A percentile compares a stretch with the other conserved stretches of the same genome.
phyloP scores from a whole-genome alignment of 2,888 invertebrate genomes.

The Boloria euphrosyne region DNA sequence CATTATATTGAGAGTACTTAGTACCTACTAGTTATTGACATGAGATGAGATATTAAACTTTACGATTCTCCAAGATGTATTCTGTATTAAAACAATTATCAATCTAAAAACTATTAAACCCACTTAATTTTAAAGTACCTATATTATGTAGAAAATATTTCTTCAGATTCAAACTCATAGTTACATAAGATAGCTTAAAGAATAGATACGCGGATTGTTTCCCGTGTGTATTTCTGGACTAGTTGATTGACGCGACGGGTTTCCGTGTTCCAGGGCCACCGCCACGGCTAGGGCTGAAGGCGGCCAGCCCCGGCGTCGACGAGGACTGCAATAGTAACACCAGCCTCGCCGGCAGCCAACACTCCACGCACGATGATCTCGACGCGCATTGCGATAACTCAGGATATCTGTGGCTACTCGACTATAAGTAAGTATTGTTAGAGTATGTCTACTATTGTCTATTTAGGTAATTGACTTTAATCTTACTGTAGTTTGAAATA shows the following conservation, averaged over 20 bases:
- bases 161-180: neutral
- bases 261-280: conserved; percentile 74
- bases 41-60: no score
- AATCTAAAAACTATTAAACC: no score
- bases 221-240: conserved; percentile 3
- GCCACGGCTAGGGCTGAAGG: conserved; percentile 80
- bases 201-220: neutral
- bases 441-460: neutral
- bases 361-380: conserved; percentile 74
- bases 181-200: neutral
- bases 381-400: conserved; percentile 88
- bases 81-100: no score
- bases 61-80: no score
- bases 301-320: conserved; percentile 78
- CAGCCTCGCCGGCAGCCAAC: conserved; percentile 77
- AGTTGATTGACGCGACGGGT: conserved; percentile 16
- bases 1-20: no score
- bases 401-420: conserved; percentile 95
- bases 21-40: no score
- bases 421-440: conserved; percentile 86
- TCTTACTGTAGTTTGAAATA: no score
- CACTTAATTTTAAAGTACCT: no score
- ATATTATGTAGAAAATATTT: no score
- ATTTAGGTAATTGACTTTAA: neutral
- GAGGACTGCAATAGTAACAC: conserved; percentile 81